phyloP scores from a whole-genome alignment of 1,140 invertebrate species.

The Aphelinus certus region DNA sequence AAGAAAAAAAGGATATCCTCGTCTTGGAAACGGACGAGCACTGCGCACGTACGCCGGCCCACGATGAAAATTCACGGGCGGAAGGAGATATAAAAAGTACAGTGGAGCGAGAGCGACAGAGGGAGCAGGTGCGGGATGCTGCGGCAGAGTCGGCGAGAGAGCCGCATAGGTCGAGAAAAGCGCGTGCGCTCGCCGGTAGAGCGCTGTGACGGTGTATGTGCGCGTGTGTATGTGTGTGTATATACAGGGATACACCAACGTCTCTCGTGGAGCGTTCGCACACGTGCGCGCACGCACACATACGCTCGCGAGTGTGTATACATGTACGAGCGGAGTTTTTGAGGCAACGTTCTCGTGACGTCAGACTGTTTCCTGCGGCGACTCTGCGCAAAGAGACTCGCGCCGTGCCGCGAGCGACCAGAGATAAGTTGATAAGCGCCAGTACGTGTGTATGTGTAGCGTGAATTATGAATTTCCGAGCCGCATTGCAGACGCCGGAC shows the following conservation, averaged over 20 bases:
- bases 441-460: background rate
- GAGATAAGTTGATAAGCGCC: background rate
- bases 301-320: background rate
- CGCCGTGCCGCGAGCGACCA: background rate
- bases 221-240: no score
- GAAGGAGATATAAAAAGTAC: no score
- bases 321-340: background rate
- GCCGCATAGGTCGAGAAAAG: conserved; percentile 2
- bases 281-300: background rate
- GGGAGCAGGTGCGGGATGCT: no score
- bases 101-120: no score
- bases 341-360: conserved; percentile 28
- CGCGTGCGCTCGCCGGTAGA: background rate
- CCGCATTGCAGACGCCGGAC: background rate
- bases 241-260: background rate
- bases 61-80: no score
- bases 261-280: no score
- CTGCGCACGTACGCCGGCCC: no score
- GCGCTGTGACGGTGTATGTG: background rate
- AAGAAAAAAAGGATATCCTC: no score
- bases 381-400: background rate
- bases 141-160: background rate
- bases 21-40: no score
- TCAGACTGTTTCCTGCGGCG: conserved; percentile 11
- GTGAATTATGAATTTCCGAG: background rate